Conservation (phyloP, 2,113 vertebrate genomes). For the Paradisaea rubra region DNA sequence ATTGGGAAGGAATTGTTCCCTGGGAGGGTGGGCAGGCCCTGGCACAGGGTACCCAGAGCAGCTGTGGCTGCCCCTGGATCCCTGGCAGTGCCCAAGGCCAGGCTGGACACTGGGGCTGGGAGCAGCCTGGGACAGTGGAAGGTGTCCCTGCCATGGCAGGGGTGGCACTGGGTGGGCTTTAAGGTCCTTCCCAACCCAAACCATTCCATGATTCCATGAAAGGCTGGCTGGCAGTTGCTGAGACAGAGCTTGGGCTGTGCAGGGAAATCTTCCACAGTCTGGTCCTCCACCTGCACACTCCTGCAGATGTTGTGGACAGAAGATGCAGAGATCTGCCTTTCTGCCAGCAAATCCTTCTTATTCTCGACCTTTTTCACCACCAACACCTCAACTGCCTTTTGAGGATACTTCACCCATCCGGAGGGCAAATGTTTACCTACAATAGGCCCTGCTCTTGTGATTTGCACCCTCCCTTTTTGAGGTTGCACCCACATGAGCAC, state of each 20-base stretch:
- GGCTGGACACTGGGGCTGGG: neutral
- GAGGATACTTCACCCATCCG: neutral
- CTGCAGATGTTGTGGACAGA: neutral
- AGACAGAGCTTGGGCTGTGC: neutral
- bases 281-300: neutral
- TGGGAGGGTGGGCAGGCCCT: neutral
- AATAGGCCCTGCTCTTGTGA: neutral
- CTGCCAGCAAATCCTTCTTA: neutral
- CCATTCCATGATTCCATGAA: neutral
- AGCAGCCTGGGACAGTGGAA: neutral
- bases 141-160: neutral
- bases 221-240: neutral
- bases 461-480: neutral
- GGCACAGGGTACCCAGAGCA: neutral
- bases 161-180: accelerated
- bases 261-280: neutral
- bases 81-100: neutral
- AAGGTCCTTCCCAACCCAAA: neutral
- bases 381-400: neutral
- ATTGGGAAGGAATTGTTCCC: neutral
- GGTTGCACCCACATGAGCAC: neutral
- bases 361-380: neutral
- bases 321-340: neutral
- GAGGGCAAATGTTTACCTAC: neutral
- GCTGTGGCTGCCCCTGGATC: neutral